phyloP scores from a whole-genome alignment of 2,113 vertebrate genomes.

The Mormyrus lacerda region DNA sequence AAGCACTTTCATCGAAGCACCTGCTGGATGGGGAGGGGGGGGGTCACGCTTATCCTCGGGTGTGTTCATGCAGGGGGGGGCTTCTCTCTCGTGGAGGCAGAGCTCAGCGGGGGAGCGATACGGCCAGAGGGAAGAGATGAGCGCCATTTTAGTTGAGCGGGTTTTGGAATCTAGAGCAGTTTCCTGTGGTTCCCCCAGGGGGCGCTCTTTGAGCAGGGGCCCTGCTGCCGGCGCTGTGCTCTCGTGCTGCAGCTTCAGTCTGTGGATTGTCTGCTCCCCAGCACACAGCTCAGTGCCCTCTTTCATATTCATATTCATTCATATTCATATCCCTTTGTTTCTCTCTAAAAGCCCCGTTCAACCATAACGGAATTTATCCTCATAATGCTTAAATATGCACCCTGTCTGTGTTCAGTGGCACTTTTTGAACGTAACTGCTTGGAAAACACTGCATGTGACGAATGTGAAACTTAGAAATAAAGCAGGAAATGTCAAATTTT shows the following conservation, averaged over 20 bases:
- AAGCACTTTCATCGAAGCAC: neutral
- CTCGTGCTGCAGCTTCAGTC: neutral
- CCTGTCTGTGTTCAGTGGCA: neutral
- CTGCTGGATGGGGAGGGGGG: neutral
- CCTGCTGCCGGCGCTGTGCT: neutral
- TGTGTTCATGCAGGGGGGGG: neutral
- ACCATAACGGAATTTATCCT: neutral
- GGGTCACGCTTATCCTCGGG: neutral
- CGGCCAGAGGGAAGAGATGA: neutral
- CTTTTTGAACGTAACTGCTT: neutral
- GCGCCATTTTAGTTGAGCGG: neutral
- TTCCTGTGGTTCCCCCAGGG: neutral
- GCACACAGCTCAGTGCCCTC: neutral
- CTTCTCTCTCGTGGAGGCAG: neutral
- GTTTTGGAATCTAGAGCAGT: neutral
- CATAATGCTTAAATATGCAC: neutral
- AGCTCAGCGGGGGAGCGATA: neutral
- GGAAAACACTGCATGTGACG: neutral
- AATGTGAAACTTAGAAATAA: neutral
- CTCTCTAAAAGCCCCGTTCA: neutral
- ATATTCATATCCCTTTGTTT: conserved; percentile 7
- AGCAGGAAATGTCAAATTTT: neutral
- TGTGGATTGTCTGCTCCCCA: neutral
- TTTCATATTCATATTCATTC: conserved; percentile 2
- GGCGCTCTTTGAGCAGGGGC: neutral